Conservation (phyloP, 1,140 invertebrate genomes). For the Sitodiplosis mosellana region DNA sequence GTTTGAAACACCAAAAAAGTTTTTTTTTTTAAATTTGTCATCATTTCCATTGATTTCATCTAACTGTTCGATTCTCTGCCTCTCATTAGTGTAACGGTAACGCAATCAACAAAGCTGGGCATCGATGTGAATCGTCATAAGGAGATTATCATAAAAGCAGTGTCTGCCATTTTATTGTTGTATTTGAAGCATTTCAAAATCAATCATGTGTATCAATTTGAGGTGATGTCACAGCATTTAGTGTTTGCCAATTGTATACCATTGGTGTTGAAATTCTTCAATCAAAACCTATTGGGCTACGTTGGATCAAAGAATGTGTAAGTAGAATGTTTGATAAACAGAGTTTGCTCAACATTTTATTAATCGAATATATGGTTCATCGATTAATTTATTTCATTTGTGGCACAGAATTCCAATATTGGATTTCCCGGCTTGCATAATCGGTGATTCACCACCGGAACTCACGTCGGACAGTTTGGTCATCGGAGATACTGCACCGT, state of each 20-base stretch:
- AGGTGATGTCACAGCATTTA: conserved; percentile 97
- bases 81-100: conserved; percentile 58
- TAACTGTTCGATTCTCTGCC: conserved; percentile 6
- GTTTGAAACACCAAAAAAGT: too few species aligned
- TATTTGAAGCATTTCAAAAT: conserved; percentile 96
- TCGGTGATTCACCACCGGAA: conserved; percentile 81
- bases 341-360: not conserved
- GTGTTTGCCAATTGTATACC: conserved; percentile 99
- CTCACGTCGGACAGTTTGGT: conserved; percentile 84
- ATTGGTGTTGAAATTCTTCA: conserved; percentile 95
- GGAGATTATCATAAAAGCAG: conserved; percentile 96
- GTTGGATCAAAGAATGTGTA: conserved; percentile 86
- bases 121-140: conserved; percentile 98
- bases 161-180: conserved; percentile 83
- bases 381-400: conserved; percentile 12
- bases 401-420: conserved; percentile 75
- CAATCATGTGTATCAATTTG: conserved; percentile 99
- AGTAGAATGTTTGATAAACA: too few species aligned
- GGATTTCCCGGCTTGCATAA: conserved; percentile 91
- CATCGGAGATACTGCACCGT: conserved; percentile 69
- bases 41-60: conserved; percentile 2
- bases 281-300: conserved; percentile 94
- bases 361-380: conserved; percentile 3
- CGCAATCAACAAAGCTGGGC: conserved; percentile 92
- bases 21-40: conserved; percentile 9